These are phyloP conservation scores for Perdita meconis DNA, from an alignment of 2,888 invertebrate genomes.

Conservation along the genomic window DNA sequence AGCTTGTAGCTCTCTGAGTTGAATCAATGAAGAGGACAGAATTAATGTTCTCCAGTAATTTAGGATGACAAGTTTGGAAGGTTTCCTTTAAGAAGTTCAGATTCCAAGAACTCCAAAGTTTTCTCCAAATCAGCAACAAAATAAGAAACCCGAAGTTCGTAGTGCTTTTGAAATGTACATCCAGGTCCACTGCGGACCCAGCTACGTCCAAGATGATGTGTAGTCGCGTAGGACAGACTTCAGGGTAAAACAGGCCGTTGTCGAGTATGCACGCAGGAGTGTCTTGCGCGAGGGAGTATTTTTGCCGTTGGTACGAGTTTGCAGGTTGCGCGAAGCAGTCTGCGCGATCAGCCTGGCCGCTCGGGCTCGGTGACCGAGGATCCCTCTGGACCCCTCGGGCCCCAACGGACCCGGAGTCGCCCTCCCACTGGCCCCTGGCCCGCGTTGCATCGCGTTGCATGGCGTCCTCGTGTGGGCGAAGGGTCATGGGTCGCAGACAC, in stretches of 20 bases:
- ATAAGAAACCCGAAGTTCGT: no score
- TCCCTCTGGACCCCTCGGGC: conserved; percentile 68
- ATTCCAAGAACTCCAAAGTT: no score
- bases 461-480: conserved; percentile 82
- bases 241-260: conserved; percentile 64
- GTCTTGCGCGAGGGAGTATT: conserved; percentile 74
- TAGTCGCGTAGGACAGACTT: conserved; percentile 47
- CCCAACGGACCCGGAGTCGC: conserved; percentile 72
- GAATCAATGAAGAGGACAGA: no score
- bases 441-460: conserved; percentile 76
- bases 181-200: no score
- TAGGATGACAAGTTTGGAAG: no score
- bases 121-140: no score
- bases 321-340: conserved; percentile 78
- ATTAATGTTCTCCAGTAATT: no score
- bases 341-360: conserved; percentile 73
- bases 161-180: no score
- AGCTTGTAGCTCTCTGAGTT: no score
- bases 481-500: conserved; percentile 83
- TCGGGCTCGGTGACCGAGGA: conserved; percentile 79
- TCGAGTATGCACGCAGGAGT: conserved; percentile 63
- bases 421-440: conserved; percentile 75
- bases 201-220: no score
- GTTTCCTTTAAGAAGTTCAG: no score
- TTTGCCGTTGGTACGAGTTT: conserved; percentile 80